phyloP scores from a whole-genome alignment of 2,888 invertebrate genomes.

The Cheilosia impressa region DNA sequence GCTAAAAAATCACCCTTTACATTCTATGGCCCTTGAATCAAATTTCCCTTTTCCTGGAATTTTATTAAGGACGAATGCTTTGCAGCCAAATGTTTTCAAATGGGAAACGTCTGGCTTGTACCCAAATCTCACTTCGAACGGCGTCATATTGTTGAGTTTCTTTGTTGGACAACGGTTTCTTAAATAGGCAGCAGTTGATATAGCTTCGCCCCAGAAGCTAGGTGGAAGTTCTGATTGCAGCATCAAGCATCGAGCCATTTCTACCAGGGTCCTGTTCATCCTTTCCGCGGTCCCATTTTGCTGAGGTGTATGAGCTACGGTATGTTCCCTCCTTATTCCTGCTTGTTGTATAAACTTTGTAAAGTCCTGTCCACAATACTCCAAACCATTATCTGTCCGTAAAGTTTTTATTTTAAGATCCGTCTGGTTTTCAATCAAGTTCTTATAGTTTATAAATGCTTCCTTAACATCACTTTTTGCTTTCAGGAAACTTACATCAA shows the following conservation, averaged over 20 bases:
- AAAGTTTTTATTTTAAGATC: slow-evolving; percentile 7
- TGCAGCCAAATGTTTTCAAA: slow-evolving; percentile 56
- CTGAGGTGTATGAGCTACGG: slow-evolving; percentile 69
- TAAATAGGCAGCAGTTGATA: slow-evolving; percentile 10
- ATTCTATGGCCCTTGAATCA: slow-evolving; percentile 28
- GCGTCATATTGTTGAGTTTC: slow-evolving; percentile 46
- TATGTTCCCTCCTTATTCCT: slow-evolving; percentile 68
- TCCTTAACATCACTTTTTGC: slow-evolving; percentile 14
- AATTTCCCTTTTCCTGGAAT: slow-evolving; percentile 27
- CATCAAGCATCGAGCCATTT: slow-evolving; percentile 76
- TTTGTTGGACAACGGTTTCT: too few relatives aligned
- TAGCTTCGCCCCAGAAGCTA: slow-evolving; percentile 67
- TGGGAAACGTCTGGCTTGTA: slow-evolving; percentile 42
- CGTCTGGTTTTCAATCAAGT: slow-evolving; percentile 1
- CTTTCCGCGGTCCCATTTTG: slow-evolving; percentile 73
- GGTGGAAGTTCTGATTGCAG: slow-evolving; percentile 74
- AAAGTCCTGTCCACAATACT: slow-evolving; percentile 65
- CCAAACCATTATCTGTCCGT: slow-evolving; percentile 57
- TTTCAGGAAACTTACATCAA: slow-evolving; percentile 3
- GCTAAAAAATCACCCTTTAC: too few relatives aligned
- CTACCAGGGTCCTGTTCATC: slow-evolving; percentile 73
- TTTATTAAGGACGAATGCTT: slow-evolving; percentile 38
- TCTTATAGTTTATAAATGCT: slow-evolving; percentile 2
- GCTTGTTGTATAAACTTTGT: slow-evolving; percentile 18
- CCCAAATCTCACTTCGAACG: slow-evolving; percentile 68